Percentiles rank a stretch among this genome's conserved stretches.
phyloP scores from a whole-genome alignment of 2,888 invertebrate genomes.

The Parochlus steinenii region DNA sequence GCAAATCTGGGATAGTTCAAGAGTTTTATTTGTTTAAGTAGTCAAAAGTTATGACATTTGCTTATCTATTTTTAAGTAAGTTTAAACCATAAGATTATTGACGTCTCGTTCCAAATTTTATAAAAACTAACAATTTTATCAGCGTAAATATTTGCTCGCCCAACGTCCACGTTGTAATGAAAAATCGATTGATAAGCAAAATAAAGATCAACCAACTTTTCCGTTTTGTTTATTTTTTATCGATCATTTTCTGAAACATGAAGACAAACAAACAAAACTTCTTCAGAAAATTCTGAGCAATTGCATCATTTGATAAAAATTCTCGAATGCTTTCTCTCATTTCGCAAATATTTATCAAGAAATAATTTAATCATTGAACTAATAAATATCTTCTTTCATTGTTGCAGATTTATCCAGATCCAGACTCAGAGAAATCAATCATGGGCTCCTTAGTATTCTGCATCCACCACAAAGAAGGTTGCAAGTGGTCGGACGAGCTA shows the following conservation, averaged over 20 bases:
- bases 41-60: too few species aligned
- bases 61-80: too few species aligned
- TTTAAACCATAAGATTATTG: too few species aligned
- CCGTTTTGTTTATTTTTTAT: neutral
- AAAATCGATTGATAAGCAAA: neutral
- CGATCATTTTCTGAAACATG: too few species aligned
- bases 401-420: conserved; percentile 77
- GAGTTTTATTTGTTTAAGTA: too few species aligned
- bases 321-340: neutral
- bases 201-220: neutral
- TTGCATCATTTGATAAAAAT: neutral
- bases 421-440: conserved; percentile 82
- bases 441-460: conserved; percentile 90
- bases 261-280: too few species aligned
- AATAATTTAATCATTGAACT: neutral
- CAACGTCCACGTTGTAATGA: neutral
- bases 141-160: too few species aligned
- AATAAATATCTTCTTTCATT: conserved; percentile 18
- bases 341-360: neutral
- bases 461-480: conserved; percentile 88
- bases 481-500: conserved; percentile 88
- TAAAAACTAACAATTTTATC: too few species aligned
- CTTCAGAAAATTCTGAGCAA: neutral
- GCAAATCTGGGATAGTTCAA: too few species aligned
- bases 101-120: too few species aligned